phyloP scores from a whole-genome alignment of 1,140 invertebrate species.

The Andrena cerasifolii region DNA sequence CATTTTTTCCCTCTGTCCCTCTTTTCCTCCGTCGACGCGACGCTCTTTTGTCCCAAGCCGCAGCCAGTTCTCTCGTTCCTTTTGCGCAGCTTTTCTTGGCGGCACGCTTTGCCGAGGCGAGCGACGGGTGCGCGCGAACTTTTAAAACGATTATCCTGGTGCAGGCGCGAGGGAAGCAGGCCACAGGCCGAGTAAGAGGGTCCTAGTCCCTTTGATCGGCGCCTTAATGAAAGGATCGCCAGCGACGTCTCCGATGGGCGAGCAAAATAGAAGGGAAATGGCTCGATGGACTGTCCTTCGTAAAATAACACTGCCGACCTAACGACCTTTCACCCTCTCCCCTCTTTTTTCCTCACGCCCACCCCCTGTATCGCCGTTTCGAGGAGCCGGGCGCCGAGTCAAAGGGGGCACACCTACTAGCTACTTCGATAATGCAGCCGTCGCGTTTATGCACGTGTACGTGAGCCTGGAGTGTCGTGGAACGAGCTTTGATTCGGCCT shows the following conservation, averaged over 20 bases:
- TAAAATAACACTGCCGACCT: conserved; percentile 57
- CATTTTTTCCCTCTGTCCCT: conserved; percentile 3
- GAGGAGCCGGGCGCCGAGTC: conserved; percentile 27
- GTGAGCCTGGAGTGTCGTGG: background rate
- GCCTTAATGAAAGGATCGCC: conserved; percentile 54
- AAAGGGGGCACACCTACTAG: conserved; percentile 59
- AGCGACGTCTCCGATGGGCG: conserved; percentile 7
- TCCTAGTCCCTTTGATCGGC: conserved; percentile 53
- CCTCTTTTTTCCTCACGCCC: background rate
- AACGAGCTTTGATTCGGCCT: conserved; percentile 67
- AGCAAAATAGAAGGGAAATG: conserved; percentile 20
- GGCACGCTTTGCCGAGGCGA: background rate
- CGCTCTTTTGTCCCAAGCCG: background rate
- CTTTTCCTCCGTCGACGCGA: background rate
- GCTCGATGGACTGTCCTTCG: conserved; percentile 34
- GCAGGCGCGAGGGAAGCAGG: background rate
- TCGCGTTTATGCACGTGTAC: background rate
- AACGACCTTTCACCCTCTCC: conserved; percentile 47
- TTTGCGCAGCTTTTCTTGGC: background rate
- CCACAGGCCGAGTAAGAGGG: background rate
- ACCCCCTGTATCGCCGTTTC: conserved; percentile 29
- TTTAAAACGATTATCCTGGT: conserved; percentile 39
- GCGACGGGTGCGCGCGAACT: background rate
- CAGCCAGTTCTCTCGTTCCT: background rate
- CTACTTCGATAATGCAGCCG: conserved; percentile 68